These are phyloP conservation scores for Drosophila ezoana DNA, from an alignment of 2,888 invertebrate species.

Conservation along the genomic window DNA sequence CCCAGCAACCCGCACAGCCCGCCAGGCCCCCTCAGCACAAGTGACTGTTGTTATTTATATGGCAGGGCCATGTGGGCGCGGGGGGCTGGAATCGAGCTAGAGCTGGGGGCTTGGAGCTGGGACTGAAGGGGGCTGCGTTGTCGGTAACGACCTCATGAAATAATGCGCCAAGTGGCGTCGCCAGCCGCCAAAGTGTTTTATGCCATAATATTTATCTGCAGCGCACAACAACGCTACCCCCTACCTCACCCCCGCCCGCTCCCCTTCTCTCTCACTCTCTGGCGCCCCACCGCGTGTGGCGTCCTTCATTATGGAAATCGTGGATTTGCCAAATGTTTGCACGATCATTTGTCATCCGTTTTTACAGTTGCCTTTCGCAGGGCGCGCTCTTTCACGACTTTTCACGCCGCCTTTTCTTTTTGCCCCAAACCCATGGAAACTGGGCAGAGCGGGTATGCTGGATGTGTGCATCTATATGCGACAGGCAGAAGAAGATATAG, in stretches of 20 bases:
- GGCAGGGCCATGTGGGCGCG: constrained; percentile 47
- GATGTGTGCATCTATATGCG: no score
- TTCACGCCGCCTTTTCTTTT: constrained; percentile 24
- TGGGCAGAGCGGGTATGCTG: no score
- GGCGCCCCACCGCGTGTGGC: background rate
- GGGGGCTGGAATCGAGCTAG: constrained; percentile 13
- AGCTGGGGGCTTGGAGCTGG: background rate
- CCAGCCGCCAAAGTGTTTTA: constrained; percentile 77
- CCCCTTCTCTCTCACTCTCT: background rate
- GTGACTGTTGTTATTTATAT: constrained; percentile 69
- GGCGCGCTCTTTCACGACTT: constrained; percentile 38
- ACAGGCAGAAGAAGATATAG: no score
- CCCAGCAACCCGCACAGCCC: background rate
- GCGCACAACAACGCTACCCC: background rate
- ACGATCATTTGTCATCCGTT: constrained; percentile 83
- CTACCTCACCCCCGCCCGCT: background rate
- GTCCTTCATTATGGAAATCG: constrained; percentile 77
- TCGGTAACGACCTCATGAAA: constrained; percentile 81
- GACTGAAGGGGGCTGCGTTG: constrained; percentile 40
- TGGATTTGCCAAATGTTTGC: constrained; percentile 82
- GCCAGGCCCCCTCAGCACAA: background rate
- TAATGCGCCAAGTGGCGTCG: constrained; percentile 79
- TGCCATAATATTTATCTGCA: constrained; percentile 80
- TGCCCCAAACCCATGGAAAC: no score
- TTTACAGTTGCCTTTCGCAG: constrained; percentile 50